Percentiles rank a stretch among this genome's conserved stretches.
Evolutionary conservation across 2,113 vertebrate species (phyloP).

Genomic region (Odobenus rosmarus): DNA sequence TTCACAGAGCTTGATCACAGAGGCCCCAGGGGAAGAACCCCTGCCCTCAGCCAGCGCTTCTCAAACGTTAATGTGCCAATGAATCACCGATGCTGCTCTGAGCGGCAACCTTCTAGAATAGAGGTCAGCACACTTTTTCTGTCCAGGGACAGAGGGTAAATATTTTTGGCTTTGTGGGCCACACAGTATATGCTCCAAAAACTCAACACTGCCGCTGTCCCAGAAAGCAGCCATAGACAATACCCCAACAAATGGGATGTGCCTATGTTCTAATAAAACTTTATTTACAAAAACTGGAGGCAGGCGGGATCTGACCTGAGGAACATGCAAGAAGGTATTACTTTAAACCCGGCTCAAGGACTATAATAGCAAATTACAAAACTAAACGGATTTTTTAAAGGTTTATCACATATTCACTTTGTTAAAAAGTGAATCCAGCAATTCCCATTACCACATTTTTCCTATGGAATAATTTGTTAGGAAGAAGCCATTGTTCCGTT

Average conservation of each 20-base stretch:
- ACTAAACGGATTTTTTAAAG: not conserved
- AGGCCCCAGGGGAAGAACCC: not conserved
- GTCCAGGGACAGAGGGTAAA: not conserved
- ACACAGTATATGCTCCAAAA: not conserved
- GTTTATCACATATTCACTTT: not conserved
- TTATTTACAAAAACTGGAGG: not conserved
- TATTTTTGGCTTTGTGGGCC: not conserved
- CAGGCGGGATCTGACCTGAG: not conserved
- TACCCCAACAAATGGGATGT: not conserved
- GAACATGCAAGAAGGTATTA: not conserved
- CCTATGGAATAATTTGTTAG: conserved; percentile 42
- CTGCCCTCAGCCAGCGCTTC: accelerated
- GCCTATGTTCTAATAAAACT: not conserved
- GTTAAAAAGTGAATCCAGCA: not conserved
- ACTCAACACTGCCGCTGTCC: not conserved
- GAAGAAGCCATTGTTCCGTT: conserved; percentile 64
- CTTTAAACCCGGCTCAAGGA: not conserved
- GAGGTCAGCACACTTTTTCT: not conserved
- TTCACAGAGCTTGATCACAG: not conserved
- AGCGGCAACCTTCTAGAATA: not conserved
- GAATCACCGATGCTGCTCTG: not conserved
- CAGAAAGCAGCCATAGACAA: not conserved
- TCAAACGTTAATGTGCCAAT: too few species aligned
- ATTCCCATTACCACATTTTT: not conserved
- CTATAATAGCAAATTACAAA: not conserved